These are phyloP conservation scores for Melanargia galathea DNA, from an alignment of 2,888 invertebrate species.

Conservation along the genomic window DNA sequence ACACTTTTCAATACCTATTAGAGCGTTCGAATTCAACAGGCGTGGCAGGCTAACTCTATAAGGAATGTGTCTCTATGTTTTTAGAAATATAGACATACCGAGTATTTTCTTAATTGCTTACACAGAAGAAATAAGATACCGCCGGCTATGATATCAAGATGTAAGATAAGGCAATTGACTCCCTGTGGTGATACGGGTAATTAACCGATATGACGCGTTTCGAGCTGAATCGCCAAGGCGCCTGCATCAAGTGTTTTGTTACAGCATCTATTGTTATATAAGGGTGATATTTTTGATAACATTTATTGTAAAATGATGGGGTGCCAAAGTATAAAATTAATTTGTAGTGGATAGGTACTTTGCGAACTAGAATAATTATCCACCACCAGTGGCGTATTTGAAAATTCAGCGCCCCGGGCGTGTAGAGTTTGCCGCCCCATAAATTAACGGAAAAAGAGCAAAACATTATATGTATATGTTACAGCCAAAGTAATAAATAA, in stretches of 20 bases:
- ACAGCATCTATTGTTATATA: constrained; percentile 13
- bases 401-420: no score
- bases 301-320: constrained; percentile 2
- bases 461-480: no score
- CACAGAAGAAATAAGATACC: constrained; percentile 30
- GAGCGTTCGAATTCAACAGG: no score
- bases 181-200: constrained; percentile 78
- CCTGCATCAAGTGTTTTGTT: constrained; percentile 57
- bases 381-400: no score
- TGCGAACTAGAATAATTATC: constrained; percentile 2
- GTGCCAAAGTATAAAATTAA: constrained; percentile 16
- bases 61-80: no score
- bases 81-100: neutral
- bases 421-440: no score
- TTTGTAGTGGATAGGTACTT: neutral
- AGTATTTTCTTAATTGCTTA: constrained; percentile 10
- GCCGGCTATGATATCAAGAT: constrained; percentile 33
- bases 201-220: constrained; percentile 59
- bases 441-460: no score
- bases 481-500: no score
- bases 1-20: no score
- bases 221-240: constrained; percentile 48
- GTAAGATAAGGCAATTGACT: constrained; percentile 73
- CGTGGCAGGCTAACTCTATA: no score
- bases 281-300: constrained; percentile 18